These are phyloP conservation scores for Telmatochromis sp. DNA, from an alignment of 2,113 vertebrate species.

Conservation along the genomic window DNA sequence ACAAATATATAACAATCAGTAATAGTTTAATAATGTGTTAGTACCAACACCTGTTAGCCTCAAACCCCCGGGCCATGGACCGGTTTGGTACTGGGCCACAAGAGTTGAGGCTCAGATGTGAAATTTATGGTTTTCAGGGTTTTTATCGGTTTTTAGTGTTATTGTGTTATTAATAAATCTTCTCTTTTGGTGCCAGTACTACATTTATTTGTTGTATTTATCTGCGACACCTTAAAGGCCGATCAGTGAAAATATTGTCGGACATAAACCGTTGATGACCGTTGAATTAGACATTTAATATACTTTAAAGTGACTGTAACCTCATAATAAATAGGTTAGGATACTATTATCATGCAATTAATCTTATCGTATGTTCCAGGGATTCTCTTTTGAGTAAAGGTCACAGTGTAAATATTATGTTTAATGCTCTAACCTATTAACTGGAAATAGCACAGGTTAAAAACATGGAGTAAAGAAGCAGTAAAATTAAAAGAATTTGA, in stretches of 20 bases:
- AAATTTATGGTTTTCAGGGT: background rate
- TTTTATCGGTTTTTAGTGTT: fast-evolving
- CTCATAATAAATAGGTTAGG: background rate
- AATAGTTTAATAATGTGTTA: background rate
- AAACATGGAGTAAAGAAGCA: background rate
- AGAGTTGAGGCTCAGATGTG: background rate
- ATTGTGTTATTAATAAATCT: background rate
- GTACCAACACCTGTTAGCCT: background rate
- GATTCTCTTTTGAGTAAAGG: background rate
- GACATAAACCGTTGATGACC: background rate
- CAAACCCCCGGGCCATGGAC: background rate
- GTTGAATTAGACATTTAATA: background rate
- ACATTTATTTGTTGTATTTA: background rate
- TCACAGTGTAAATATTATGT: background rate
- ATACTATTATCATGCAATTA: background rate
- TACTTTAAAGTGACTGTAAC: background rate
- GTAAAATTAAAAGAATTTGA: background rate
- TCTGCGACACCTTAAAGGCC: background rate
- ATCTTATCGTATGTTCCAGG: background rate
- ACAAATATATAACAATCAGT: background rate
- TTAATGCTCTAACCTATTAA: background rate
- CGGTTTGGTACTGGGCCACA: fast-evolving
- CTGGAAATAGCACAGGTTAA: background rate
- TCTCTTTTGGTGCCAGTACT: background rate
- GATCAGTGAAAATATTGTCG: background rate